Percentiles rank a stretch among this genome's conserved stretches.
These are phyloP conservation scores for Brachypalpus laphriformis DNA, from an alignment of 2,888 invertebrate species.

Conservation along the genomic window DNA sequence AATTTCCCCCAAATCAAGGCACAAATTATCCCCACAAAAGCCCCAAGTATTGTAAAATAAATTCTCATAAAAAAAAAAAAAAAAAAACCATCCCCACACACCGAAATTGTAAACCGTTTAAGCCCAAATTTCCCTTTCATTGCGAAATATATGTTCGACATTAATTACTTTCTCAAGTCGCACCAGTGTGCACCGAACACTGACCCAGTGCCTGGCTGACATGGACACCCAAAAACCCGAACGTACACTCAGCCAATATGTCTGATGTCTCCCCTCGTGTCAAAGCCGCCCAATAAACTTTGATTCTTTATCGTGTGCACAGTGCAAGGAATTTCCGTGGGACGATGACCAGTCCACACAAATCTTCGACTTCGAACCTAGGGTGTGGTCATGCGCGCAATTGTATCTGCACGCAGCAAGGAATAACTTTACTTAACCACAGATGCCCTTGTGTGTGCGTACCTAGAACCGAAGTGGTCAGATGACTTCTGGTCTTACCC, in stretches of 20 bases:
- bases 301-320: constrained; percentile 64
- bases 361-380: constrained; percentile 12
- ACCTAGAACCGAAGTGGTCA: constrained; percentile 51
- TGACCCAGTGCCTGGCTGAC: constrained; percentile 70
- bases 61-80: constrained; percentile 12
- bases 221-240: constrained; percentile 66
- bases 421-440: constrained; percentile 45
- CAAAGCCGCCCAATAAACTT: constrained; percentile 71
- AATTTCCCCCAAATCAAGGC: constrained; percentile 40
- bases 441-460: constrained; percentile 12
- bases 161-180: constrained; percentile 68
- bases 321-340: constrained; percentile 64
- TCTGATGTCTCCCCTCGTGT: constrained; percentile 61
- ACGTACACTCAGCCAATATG: constrained; percentile 63
- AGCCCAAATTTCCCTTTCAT: constrained; percentile 71
- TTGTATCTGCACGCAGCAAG: constrained; percentile 24
- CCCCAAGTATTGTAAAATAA: constrained; percentile 35
- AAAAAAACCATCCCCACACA: background rate
- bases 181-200: background rate
- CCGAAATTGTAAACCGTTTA: constrained; percentile 46
- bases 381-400: constrained; percentile 64
- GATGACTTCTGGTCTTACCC: constrained; percentile 72
- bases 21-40: constrained; percentile 57
- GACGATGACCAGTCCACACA: constrained; percentile 11
- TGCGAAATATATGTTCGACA: constrained; percentile 63